Evolutionary conservation across 2,888 invertebrate genomes (phyloP), one percentile per base, ranked within the genome.

Genomic region (Loripinus fragilis): DNA sequence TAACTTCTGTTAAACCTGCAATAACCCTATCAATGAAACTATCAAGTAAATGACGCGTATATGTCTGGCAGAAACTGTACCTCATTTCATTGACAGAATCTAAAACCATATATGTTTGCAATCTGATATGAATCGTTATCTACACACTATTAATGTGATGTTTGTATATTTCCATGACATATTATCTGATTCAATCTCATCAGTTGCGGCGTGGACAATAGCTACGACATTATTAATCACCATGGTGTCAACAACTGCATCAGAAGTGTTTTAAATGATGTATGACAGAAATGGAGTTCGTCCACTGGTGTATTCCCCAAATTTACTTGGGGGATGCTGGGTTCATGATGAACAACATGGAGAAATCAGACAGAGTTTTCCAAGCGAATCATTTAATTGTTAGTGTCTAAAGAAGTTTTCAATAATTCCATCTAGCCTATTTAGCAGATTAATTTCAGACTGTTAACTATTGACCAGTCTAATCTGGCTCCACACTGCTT

Each of bases 31-130:
- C 60, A 33, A 60, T 60, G 60, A 60, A 33, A 60, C 33, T 33
- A 33, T 33, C 60, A 52, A 25, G 33, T 60, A 60, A 30, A 60
- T 60, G 20, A 33, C 60, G 23, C 30, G 33, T 15, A 33, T 7
- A 60, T 17, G 33, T 33, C 60, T 33, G 20, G 33, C 30, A 33
- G n/a, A 60, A 60, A 60, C 17, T 25, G 60, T 33, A 30, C 17
- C 60, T 60, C 60, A 60, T 60, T 60, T 60, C 25, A 5, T 60
- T 60, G 60, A 60, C 60, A 33, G 60, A 28, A 60, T 60, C 60
- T 3, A 30, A 33, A 60, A 33, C 12, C 30, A 60, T 60, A 30
- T 60, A 30, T 33, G 60, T 60, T 60, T 60, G 23, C 60, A 17
- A 60, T 60, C 60, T 17, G 60, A 60, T 60, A 60, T 33, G 60